Base-by-base conservation (phyloP, 2,888 invertebrate species). In the Oscheius onirici region DNA sequence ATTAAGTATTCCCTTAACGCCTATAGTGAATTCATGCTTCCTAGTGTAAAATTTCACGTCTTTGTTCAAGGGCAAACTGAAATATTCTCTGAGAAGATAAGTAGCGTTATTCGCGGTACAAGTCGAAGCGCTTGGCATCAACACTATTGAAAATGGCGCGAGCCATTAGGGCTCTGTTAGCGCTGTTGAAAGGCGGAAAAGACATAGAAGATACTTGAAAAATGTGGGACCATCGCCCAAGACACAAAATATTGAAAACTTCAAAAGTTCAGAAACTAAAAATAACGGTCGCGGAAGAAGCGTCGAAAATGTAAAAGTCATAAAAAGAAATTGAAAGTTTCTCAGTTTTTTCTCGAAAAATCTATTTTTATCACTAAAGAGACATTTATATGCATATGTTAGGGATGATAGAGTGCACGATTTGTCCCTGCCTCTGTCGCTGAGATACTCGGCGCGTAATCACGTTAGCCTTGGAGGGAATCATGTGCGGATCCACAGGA, bases 61-160 rank as follows among this genome's bases (percentile, higher is more conserved):
- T 17, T 58, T 58, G 58, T 40, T 17, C 17, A 41, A 34, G 34
- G 34, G n/a, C n/a, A n/a, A 26, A 26, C 55, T 55, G 13, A 10
- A 26, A 41, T 58, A 43, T n/a, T 40, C 8, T 58, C 43, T 13
- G n/a, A 3, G 1, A 24, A 58, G 43, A 58, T n/a, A 40, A 41
- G 58, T n/a, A 58, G 40, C 40, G 8, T 34, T 34, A 34, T 34
- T 34, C 34, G 8, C 5, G 34, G 34, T 11, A 58, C 22, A 34
- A 24, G 63, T 46, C 49, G 63, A 63, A 63, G 28, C 49, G 63
- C 63, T 46, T 63, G 46, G 63, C 63, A 63, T 63, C 63, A 46
- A 46, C 63, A 63, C 63, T 63, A 63, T 63, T 63, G 63, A 63
- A 24, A 63, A 49, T 63, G 63, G 63, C 63, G 63, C 63, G 49